Evolutionary conservation across 1,140 invertebrate species (phyloP).

Genomic region (Calycopis cecrops): DNA sequence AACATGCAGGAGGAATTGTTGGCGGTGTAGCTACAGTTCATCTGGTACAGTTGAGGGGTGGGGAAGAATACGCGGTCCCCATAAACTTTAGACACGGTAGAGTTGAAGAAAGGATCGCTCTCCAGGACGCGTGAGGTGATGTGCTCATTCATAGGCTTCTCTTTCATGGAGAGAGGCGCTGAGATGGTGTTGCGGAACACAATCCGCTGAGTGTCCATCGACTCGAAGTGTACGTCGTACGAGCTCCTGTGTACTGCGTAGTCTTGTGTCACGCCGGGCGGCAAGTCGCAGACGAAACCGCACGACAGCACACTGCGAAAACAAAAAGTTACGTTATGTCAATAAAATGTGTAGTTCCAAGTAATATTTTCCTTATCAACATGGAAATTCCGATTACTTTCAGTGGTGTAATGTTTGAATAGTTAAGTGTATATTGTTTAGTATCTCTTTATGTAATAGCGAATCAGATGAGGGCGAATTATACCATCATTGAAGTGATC

Average conservation of each 20-base stretch:
- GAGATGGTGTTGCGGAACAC: constrained; percentile 54
- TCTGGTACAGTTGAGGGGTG: constrained; percentile 59
- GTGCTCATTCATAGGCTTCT: constrained; percentile 69
- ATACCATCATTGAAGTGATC: too few relatives aligned
- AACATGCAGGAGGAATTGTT: constrained; percentile 49
- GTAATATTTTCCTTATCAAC: constrained; percentile 2
- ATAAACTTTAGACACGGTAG: constrained; percentile 75
- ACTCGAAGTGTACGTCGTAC: constrained; percentile 75
- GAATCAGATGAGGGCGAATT: too few relatives aligned
- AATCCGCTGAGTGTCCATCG: constrained; percentile 52
- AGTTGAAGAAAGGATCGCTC: constrained; percentile 77
- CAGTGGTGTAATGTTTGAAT: constrained; percentile 1
- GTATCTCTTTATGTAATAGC: not conserved
- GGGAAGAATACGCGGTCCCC: constrained; percentile 78
- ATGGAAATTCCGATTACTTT: not conserved
- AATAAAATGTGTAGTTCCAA: not conserved
- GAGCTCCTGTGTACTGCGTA: constrained; percentile 67
- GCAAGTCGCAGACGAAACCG: constrained; percentile 77
- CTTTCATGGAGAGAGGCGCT: constrained; percentile 46
- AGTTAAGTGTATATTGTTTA: not conserved
- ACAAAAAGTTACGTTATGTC: constrained; percentile 14
- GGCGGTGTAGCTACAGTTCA: constrained; percentile 39
- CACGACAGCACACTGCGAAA: constrained; percentile 68
- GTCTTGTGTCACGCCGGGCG: constrained; percentile 53
- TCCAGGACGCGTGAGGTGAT: constrained; percentile 73